phyloP scores from a whole-genome alignment of 2,888 invertebrate genomes.

The Zaprionus bogoriensis region DNA sequence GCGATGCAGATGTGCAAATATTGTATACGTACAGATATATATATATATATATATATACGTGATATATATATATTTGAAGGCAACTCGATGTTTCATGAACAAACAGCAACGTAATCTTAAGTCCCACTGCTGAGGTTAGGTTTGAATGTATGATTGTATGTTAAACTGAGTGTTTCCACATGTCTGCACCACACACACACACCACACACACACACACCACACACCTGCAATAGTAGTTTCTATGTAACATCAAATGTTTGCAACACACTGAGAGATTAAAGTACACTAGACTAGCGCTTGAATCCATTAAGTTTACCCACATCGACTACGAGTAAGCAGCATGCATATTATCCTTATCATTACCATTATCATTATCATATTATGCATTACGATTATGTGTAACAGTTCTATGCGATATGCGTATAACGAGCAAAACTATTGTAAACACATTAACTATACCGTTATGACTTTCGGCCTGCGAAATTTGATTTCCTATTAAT shows the following conservation, averaged over 20 bases:
- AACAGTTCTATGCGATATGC: constrained; percentile 47
- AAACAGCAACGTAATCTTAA: constrained; percentile 13
- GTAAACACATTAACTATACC: constrained; percentile 42
- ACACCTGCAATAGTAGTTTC: constrained; percentile 68
- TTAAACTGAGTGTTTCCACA: constrained; percentile 32
- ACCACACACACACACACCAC: neutral
- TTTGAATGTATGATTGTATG: constrained; percentile 25
- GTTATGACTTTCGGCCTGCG: constrained; percentile 65
- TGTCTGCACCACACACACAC: constrained; percentile 25
- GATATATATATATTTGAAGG: neutral
- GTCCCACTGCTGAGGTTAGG: constrained; percentile 19
- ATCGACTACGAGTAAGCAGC: constrained; percentile 38
- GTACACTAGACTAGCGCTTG: constrained; percentile 22
- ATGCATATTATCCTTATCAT: no score
- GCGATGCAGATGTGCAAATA: constrained; percentile 20
- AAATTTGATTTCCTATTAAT: constrained; percentile 73
- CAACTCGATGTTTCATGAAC: constrained; percentile 17
- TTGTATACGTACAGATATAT: constrained; percentile 4
- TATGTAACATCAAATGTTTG: constrained; percentile 54
- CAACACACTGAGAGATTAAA: constrained; percentile 54
- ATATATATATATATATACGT: constrained; percentile 23
- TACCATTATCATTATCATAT: no score
- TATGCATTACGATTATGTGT: constrained; percentile 34
- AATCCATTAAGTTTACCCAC: constrained; percentile 49
- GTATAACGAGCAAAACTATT: constrained; percentile 40